A percentile compares a stretch with the other conserved stretches of the same genome.
These are phyloP conservation scores for Aphelinus certus DNA, from an alignment of 1,140 invertebrate genomes.

Conservation along the genomic window DNA sequence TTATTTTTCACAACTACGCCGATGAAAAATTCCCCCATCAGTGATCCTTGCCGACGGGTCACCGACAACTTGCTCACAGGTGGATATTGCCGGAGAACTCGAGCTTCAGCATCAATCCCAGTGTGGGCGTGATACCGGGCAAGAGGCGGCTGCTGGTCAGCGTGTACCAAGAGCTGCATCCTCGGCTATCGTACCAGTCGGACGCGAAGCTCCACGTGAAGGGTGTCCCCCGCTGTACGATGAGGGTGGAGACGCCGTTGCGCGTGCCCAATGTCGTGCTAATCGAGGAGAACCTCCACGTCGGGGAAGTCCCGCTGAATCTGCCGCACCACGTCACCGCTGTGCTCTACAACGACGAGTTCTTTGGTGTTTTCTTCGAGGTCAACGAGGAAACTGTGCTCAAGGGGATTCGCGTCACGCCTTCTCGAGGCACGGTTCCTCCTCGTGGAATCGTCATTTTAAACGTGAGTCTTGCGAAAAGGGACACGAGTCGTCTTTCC, in stretches of 20 bases:
- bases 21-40: too few relatives aligned
- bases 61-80: constrained; percentile 9
- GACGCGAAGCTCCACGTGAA: constrained; percentile 26
- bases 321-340: constrained; percentile 15
- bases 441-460: constrained; percentile 35
- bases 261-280: constrained; percentile 25
- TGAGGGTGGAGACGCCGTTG: constrained; percentile 25
- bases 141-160: constrained; percentile 36
- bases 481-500: too few relatives aligned
- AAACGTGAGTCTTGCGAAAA: constrained; percentile 13
- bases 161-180: constrained; percentile 37
- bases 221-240: constrained; percentile 13
- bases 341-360: constrained; percentile 38
- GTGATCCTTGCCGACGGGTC: too few relatives aligned
- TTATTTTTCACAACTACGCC: too few relatives aligned
- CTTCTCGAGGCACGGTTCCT: constrained; percentile 40
- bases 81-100: constrained; percentile 40
- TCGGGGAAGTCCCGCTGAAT: constrained; percentile 41
- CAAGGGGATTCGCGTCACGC: constrained; percentile 38
- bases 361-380: constrained; percentile 34
- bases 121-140: constrained; percentile 31
- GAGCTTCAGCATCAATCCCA: constrained; percentile 40
- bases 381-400: constrained; percentile 14
- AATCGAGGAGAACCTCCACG: constrained; percentile 25
- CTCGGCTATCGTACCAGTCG: constrained; percentile 13